Conservation (phyloP, 2,797 vertebrate species). For the Merluccius polli region DNA sequence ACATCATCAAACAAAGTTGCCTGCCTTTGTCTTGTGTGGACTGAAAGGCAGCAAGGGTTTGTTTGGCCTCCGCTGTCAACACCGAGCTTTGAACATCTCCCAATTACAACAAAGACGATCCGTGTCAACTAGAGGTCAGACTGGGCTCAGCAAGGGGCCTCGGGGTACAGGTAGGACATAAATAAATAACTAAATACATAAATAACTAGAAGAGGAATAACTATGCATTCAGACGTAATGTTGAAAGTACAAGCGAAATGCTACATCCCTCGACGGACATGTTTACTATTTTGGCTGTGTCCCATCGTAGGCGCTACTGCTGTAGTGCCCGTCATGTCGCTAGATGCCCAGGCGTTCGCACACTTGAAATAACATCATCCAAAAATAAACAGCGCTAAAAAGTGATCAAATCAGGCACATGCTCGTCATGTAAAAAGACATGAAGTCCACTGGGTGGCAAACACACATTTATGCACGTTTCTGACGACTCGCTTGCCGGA, state of each 20-base stretch:
- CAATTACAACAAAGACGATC: slow-evolving; percentile 31
- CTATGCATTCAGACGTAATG: not conserved
- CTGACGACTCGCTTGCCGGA: not conserved
- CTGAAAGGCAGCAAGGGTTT: slow-evolving; percentile 25
- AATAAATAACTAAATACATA: not conserved
- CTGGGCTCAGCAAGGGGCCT: slow-evolving; percentile 25
- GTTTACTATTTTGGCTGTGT: slow-evolving; percentile 2
- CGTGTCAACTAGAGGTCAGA: slow-evolving; percentile 39
- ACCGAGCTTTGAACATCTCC: slow-evolving; percentile 49
- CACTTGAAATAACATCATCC: not conserved
- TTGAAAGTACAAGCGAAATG: not conserved
- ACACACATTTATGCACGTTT: not conserved
- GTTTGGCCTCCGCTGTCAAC: slow-evolving; percentile 37
- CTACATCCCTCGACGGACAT: not conserved
- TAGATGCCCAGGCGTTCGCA: not conserved
- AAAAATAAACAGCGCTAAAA: slow-evolving; percentile 6
- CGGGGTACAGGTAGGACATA: not conserved
- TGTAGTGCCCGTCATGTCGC: slow-evolving; percentile 1
- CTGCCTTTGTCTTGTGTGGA: slow-evolving; percentile 38
- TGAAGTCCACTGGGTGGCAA: not conserved
- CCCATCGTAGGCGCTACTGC: not conserved
- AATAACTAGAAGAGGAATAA: not conserved
- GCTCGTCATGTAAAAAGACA: slow-evolving; percentile 29
- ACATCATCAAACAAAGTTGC: slow-evolving; percentile 49
- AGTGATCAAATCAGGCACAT: slow-evolving; percentile 34